These are phyloP conservation scores for Eublepharis macularius DNA, from an alignment of 2,113 vertebrate genomes.

Conservation along the genomic window DNA sequence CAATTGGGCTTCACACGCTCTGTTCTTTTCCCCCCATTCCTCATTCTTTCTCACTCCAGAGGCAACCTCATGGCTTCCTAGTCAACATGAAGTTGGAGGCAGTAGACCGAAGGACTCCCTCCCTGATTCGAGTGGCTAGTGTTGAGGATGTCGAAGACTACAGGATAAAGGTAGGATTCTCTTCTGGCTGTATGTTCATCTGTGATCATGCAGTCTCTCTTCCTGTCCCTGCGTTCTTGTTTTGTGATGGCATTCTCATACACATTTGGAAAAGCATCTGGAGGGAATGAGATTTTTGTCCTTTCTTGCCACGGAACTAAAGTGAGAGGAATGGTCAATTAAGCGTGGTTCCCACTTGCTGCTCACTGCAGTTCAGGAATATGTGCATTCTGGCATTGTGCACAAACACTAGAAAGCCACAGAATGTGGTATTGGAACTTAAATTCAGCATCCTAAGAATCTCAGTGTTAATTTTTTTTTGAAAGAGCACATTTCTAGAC, in stretches of 20 bases:
- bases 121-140: conserved; percentile 89
- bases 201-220: not conserved
- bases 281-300: not conserved
- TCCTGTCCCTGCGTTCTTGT: not conserved
- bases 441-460: not conserved
- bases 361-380: not conserved
- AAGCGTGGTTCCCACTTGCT: not conserved
- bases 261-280: not conserved
- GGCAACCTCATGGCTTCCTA: conserved; percentile 87
- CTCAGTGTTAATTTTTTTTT: too few species aligned
- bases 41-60: conserved; percentile 68
- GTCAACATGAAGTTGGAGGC: conserved; percentile 95
- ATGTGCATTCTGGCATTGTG: not conserved
- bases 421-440: not conserved
- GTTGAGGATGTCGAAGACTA: conserved; percentile 94
- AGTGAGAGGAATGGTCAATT: not conserved
- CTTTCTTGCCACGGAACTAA: too few species aligned
- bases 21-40: not conserved
- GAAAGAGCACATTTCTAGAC: too few species aligned
- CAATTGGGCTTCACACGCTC: not conserved
- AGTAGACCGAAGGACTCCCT: conserved; percentile 92
- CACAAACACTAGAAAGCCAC: not conserved
- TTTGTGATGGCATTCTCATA: not conserved
- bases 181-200: not conserved
- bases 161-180: conserved; percentile 88